phyloP scores from a whole-genome alignment of 2,113 vertebrate species.

The Sander vitreus region DNA sequence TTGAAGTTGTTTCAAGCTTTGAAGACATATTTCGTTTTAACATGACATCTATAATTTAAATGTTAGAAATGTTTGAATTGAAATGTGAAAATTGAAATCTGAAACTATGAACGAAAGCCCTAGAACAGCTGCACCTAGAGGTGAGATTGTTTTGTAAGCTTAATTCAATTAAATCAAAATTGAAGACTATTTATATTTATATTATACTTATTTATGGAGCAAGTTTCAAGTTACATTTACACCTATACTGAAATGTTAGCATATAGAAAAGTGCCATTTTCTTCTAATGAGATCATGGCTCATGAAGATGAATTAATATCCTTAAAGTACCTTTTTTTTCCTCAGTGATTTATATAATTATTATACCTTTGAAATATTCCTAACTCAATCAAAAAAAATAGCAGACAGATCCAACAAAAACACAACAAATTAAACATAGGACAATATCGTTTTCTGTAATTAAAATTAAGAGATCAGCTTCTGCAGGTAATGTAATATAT shows the following conservation, averaged over 20 bases:
- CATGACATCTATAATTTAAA: fast-evolving
- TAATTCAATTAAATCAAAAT: not conserved
- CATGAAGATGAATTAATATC: too few relatives aligned
- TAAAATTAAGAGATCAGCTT: not conserved
- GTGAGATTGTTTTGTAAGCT: not conserved
- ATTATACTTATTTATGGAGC: not conserved
- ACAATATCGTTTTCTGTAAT: not conserved
- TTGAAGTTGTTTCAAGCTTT: not conserved
- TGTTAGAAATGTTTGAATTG: not conserved
- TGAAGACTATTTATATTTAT: not conserved
- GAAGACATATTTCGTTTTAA: not conserved
- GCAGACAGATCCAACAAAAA: too few relatives aligned
- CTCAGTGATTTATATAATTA: too few relatives aligned
- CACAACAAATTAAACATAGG: not conserved
- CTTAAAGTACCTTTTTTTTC: too few relatives aligned
- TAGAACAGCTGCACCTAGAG: not conserved
- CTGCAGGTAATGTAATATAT: not conserved
- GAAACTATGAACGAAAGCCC: not conserved
- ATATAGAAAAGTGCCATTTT: too few relatives aligned
- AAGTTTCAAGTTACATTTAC: not conserved
- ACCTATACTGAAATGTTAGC: not conserved
- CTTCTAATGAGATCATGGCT: too few relatives aligned
- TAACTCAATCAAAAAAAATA: too few relatives aligned
- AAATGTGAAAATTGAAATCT: too few relatives aligned
- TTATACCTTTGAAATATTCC: too few relatives aligned